Evolutionary conservation across 2,797 vertebrate species (phyloP), one percentile per base, ranked within the genome.

Genomic region (Betta splendens): DNA sequence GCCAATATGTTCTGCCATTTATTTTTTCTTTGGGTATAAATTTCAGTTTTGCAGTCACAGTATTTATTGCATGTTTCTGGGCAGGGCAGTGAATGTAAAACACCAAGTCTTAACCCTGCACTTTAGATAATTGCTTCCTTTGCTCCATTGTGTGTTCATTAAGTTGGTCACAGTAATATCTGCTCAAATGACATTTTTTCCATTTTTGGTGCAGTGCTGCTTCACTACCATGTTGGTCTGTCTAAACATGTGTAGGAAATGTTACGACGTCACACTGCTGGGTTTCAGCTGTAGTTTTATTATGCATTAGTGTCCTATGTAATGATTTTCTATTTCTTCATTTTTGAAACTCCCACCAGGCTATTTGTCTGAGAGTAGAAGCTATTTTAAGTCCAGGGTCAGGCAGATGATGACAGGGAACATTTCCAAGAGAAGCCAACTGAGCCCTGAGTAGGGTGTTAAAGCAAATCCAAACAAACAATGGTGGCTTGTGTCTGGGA

Each of bases 381-480:
- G 62, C 74, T 88, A 87, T 90, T 88, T 90, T 83, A 78, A 81
- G 78, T 61, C 70, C 25, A 32, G 72, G 74, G 64, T 87, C 83
- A 80, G 56, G 49, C 18, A 0, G 47, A 73, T 75, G 73, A 83
- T 81, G 68, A 70, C 42, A 39, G 51, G 72, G 73, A 80, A 58
- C 35, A 36, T 69, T 74, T 80, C 68, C 75, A 83, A 85, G 37
- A 69, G 44, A 85, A 80, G 81, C 65, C 51, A 62, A 51, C 65
- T 45, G 53, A 75, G 81, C 74, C 69, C 71, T 64, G 69, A 77
- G 61, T 70, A 56, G 65, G 61, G 76, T 60, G 80, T 84, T 72
- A 82, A 82, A 81, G 66, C 64, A 69, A 81, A 86, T 80, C 69
- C 68, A 85, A 82, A 82, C 75, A 88, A 88, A 87, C 79, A 85